Evolutionary conservation across 2,888 invertebrate species (phyloP).

Genomic region (Eudemis profundana): DNA sequence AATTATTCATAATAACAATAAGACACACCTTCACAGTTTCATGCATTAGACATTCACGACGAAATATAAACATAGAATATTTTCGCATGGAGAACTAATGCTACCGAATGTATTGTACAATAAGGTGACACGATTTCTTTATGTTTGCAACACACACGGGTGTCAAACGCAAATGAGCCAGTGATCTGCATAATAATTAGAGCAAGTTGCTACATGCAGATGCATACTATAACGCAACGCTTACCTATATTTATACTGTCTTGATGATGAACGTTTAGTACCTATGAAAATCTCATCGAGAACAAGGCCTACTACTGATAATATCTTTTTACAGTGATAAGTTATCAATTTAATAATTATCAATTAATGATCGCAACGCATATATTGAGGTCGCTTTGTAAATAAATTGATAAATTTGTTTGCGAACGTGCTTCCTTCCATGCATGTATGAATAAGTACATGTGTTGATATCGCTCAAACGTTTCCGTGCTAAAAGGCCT

Average conservation of each 20-base stretch:
- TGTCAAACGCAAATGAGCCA: slow-evolving; percentile 13
- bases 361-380: slow-evolving; percentile 8
- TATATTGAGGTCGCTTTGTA: slow-evolving; percentile 2
- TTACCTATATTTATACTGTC: background rate
- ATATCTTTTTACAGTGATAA: slow-evolving; percentile 23
- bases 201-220: background rate
- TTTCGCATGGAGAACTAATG: too few relatives aligned
- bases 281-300: too few relatives aligned
- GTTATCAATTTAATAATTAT: slow-evolving; percentile 17
- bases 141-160: background rate
- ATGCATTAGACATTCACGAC: too few relatives aligned
- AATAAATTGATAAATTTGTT: slow-evolving; percentile 16
- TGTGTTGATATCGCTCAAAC: slow-evolving; percentile 3
- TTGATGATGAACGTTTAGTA: background rate
- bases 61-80: too few relatives aligned
- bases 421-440: background rate
- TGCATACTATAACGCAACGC: too few relatives aligned
- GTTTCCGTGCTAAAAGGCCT: background rate
- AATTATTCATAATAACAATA: too few relatives aligned
- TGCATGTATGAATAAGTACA: slow-evolving; percentile 10
- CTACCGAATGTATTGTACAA: too few relatives aligned
- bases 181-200: slow-evolving; percentile 23
- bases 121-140: background rate
- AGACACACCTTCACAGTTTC: too few relatives aligned
- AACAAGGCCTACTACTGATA: background rate